phyloP scores from a whole-genome alignment of 2,113 vertebrate genomes.

The Panthera leo region DNA sequence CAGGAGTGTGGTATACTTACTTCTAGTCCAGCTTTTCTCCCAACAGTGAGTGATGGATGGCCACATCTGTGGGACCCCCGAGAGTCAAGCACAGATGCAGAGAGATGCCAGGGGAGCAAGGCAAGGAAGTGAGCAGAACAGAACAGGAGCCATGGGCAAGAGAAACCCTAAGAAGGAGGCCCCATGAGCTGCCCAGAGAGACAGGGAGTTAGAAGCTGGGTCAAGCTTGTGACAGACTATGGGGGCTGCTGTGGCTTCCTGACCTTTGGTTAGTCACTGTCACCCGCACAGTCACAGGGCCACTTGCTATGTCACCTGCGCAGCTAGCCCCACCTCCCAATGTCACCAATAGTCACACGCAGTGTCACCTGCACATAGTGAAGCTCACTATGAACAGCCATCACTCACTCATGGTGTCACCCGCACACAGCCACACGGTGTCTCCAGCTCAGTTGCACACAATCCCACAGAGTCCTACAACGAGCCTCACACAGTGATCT shows the following conservation, averaged over 20 bases:
- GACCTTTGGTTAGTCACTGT: background rate
- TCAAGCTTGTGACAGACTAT: fast-evolving
- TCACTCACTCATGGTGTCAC: background rate
- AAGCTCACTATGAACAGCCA: background rate
- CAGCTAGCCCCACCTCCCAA: background rate
- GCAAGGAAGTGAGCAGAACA: background rate
- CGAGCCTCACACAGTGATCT: background rate
- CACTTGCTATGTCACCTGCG: background rate
- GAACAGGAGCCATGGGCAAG: background rate
- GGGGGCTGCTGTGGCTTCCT: background rate
- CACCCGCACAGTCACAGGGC: background rate
- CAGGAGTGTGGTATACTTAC: too few relatives aligned
- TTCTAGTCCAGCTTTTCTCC: background rate
- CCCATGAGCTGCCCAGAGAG: background rate
- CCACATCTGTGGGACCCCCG: fast-evolving
- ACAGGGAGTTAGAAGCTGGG: background rate
- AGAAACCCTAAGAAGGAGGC: background rate
- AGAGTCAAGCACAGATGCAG: background rate
- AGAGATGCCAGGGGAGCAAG: background rate
- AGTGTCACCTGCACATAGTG: background rate
- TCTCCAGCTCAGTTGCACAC: background rate
- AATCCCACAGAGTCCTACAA: background rate
- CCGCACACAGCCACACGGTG: background rate
- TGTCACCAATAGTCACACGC: background rate
- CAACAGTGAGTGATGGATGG: fast-evolving